Base-by-base conservation (phyloP, 2,797 vertebrate species). In the Scleropages formosus region DNA sequence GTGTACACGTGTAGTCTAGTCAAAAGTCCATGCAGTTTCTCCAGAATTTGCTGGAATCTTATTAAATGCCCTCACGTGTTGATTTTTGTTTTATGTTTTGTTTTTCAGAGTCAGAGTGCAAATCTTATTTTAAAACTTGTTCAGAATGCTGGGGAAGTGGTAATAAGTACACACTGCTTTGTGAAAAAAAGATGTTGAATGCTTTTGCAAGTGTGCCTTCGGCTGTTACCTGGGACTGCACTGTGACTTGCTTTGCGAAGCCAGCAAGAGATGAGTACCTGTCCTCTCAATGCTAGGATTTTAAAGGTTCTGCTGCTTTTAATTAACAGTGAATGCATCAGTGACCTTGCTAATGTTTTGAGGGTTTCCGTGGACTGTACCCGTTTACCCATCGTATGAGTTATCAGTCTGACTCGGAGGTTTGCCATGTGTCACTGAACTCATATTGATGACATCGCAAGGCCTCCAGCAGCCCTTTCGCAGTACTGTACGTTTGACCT, bases 71-170 rank as follows among this genome's bases (percentile, higher is more conserved):
- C 49, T 70, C 39, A 66, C 53, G 39, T 63, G 49, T 77, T 53
- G 51, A 22, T 66, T 60, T 67, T 63, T 65, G 26, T 63, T 69
- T 24, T 75, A 26, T 70, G 63, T 49, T 68, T 80, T 80, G 67
- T 74, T 78, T 83, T 82, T 39, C 83, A 87, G 85, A 87, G 74
- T 79, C 78, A 66, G 80, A 82, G 49, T 79, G 74, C 78, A 73
- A 78, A 69, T 83, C 83, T 47, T 72, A 76, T 76, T 82, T 78
- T 73, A 73, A 65, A 61, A 78, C 71, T 70, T 72, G 79, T 39
- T 60, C 62, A 62, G 51, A 78, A 77, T 22, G 80, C 63, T 76
- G 75, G 77, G 77, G 81, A 76, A 70, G 68, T 78, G 82, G 82
- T 84, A 85, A 80, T 76, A 59, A n/a, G 46, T 63, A 8, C 62